phyloP scores from a whole-genome alignment of 2,113 vertebrate species.

The Leptosomus discolor region DNA sequence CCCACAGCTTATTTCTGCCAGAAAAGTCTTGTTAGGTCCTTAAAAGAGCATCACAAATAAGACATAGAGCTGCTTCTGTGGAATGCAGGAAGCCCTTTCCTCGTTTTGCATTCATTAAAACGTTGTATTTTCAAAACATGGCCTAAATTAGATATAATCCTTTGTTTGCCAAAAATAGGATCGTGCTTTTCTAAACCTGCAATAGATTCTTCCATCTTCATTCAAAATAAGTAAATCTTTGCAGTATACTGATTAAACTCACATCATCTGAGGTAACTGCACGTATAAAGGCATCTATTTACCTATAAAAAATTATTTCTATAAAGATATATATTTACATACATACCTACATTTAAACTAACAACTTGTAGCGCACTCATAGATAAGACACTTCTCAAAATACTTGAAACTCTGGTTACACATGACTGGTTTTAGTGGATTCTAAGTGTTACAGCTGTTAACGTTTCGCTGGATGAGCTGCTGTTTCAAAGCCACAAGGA shows the following conservation, averaged over 20 bases:
- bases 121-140: neutral
- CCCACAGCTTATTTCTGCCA: neutral
- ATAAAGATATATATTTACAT: neutral
- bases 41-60: neutral
- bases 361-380: neutral
- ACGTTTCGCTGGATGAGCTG: neutral
- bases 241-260: neutral
- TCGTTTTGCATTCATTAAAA: neutral
- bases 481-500: conserved; percentile 29
- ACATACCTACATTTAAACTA: neutral
- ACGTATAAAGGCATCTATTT: neutral
- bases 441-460: neutral
- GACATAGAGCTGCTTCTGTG: neutral
- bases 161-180: neutral
- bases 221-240: neutral
- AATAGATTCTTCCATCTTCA: neutral
- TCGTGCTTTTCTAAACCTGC: neutral
- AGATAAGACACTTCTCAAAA: neutral
- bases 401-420: neutral
- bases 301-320: neutral
- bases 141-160: neutral
- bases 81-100: neutral
- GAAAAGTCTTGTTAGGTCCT: neutral
- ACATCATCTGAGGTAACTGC: neutral
- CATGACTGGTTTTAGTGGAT: neutral